phyloP scores from a whole-genome alignment of 2,113 vertebrate species.

The Vulpes ferrilata region DNA sequence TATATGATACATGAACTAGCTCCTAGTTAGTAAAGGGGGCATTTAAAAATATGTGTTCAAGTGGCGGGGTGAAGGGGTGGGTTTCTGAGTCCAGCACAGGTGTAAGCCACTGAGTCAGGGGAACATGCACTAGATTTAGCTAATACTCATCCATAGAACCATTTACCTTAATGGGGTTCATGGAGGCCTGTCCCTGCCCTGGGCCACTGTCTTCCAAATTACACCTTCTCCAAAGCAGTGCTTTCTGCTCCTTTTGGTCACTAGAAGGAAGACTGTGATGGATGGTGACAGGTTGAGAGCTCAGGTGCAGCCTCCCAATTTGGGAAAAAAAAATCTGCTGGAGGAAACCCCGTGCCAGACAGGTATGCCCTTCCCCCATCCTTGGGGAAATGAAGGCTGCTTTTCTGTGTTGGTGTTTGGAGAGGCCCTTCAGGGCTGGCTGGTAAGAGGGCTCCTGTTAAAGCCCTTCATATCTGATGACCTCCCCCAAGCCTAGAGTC shows the following conservation, averaged over 20 bases:
- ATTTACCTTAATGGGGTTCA: not conserved
- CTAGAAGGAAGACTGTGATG: not conserved
- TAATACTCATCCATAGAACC: not conserved
- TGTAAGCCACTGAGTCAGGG: accelerated
- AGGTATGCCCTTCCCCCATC: accelerated
- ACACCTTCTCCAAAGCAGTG: not conserved
- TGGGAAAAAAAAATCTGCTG: not conserved
- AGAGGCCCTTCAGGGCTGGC: not conserved
- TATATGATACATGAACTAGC: not conserved
- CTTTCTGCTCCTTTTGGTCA: not conserved
- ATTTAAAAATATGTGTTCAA: not conserved
- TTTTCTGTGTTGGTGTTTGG: not conserved
- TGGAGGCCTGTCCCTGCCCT: not conserved
- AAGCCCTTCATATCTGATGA: accelerated
- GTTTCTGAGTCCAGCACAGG: not conserved
- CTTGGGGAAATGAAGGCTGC: not conserved
- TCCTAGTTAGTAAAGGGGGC: not conserved
- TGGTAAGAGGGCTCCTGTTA: accelerated
- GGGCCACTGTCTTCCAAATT: not conserved
- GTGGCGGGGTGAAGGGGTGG: accelerated
- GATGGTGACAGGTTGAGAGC: not conserved
- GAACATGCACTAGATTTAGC: accelerated
- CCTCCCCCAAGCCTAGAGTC: not conserved
- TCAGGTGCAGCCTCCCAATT: not conserved
- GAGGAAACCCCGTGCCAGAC: accelerated